These are phyloP conservation scores for Melieria picta DNA, from an alignment of 2,888 invertebrate genomes.

Conservation along the genomic window DNA sequence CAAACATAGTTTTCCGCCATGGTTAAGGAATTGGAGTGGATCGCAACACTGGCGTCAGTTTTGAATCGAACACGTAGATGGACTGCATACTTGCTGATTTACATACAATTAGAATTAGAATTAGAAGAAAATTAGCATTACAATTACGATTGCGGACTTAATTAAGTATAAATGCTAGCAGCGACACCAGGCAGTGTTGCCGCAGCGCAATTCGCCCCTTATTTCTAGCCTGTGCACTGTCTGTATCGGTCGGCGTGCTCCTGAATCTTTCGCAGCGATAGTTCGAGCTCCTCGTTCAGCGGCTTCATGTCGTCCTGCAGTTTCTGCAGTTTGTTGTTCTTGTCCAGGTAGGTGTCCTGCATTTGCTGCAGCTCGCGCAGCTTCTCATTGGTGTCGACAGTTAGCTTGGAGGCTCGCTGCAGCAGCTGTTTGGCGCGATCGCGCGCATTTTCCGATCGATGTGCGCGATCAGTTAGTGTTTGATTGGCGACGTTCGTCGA, in stretches of 20 bases:
- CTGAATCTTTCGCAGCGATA: slow-evolving; percentile 72
- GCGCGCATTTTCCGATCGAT: slow-evolving; percentile 81
- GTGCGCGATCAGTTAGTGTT: slow-evolving; percentile 77
- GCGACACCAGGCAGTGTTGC: background rate
- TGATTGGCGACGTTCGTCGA: slow-evolving; percentile 77
- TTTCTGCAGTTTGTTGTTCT: slow-evolving; percentile 70
- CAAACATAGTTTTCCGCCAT: background rate
- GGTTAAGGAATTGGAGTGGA: too few species aligned
- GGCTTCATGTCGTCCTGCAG: slow-evolving; percentile 72
- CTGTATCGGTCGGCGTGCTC: slow-evolving; percentile 72
- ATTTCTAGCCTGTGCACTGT: slow-evolving; percentile 65
- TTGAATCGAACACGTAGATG: too few species aligned
- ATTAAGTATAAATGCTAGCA: slow-evolving; percentile 38
- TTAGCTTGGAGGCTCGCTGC: slow-evolving; percentile 83
- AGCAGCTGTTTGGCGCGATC: slow-evolving; percentile 81
- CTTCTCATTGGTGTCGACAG: slow-evolving; percentile 80
- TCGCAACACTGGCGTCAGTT: slow-evolving; percentile 11
- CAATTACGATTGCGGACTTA: background rate
- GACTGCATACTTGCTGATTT: too few species aligned
- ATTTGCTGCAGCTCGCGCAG: slow-evolving; percentile 73
- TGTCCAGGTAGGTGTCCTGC: slow-evolving; percentile 71
- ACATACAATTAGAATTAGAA: too few species aligned
- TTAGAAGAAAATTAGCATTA: too few species aligned
- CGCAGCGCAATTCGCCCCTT: background rate
- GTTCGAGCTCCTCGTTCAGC: slow-evolving; percentile 72